Base-by-base conservation (phyloP, 2,797 vertebrate species). In the Onychomys arenicola region DNA sequence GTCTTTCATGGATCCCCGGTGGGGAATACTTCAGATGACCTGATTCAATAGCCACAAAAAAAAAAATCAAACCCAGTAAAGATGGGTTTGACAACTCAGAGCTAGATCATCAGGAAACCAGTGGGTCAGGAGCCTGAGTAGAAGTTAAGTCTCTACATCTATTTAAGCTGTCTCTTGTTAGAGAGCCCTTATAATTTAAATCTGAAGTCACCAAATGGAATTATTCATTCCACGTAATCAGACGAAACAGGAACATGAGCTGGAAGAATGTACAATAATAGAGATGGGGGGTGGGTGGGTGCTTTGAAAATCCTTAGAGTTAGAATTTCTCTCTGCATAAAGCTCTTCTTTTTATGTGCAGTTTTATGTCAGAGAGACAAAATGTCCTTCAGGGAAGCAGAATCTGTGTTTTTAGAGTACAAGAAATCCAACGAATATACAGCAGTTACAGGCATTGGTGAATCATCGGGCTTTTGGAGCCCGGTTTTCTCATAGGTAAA, bases 51-150 rank as follows among this genome's bases (percentile, higher is more conserved):
- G 75, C 13, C n/a, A n/a, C n/a, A 59, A 77, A 97, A 55, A 55
- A 55, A 55, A 95, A 97, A 95, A 91, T 95, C 77, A 96, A 97
- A 96, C 32, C 37, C 25, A 34, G 37, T 80, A 55, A 96, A 94
- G 69, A 96, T 77, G 73, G 21, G 52, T 84, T 97, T 93, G 46
- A 57, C 52, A 95, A 46, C 69, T 52, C 81, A 69, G 40, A 95
- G 21, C 83, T 12, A 93, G 89, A 91, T 92, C 40, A 71, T 27
- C 2, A 77, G 84, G 40, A 34, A 83, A 90, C 86, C 59, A 85
- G 12, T 83, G 43, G 32, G n/a, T 96, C 25, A 87, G 77, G 46
- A 93, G 34, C 46, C n/a, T 19, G 57, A 88, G 27, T 63, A 84
- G 17, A 91, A 89, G 57, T 46, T 93, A 81, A 84, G 73, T 25